Conservation (phyloP, 2,797 vertebrate genomes). For the Acanthurus leucopareius region DNA sequence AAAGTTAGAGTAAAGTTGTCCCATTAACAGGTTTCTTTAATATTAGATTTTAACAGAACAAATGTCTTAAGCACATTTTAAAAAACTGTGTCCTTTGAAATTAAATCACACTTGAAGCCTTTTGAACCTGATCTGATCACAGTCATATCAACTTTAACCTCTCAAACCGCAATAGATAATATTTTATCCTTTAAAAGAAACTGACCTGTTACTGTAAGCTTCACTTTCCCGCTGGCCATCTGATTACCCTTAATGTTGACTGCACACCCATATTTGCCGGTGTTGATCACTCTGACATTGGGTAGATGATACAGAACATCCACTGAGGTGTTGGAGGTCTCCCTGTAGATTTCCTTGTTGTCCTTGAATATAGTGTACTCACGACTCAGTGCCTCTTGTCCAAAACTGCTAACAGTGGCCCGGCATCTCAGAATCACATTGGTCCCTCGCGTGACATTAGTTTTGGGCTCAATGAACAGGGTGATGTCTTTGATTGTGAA, state of each 20-base stretch:
- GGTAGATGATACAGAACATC: slow-evolving; percentile 58
- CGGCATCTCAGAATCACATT: slow-evolving; percentile 76
- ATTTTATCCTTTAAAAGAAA: neutral
- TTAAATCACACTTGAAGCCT: no score
- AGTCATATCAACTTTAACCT: no score
- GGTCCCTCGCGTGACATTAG: slow-evolving; percentile 65
- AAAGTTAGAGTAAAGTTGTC: no score
- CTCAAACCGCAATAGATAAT: no score
- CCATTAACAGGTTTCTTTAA: no score
- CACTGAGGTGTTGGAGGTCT: slow-evolving; percentile 44
- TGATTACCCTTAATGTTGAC: slow-evolving; percentile 27
- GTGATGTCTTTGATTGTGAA: slow-evolving; percentile 52
- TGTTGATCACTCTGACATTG: slow-evolving; percentile 65
- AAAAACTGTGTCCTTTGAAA: no score
- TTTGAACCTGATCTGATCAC: no score
- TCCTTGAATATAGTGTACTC: slow-evolving; percentile 78
- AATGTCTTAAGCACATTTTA: no score
- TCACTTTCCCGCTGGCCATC: neutral
- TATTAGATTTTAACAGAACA: no score
- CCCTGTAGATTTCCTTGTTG: slow-evolving; percentile 26
- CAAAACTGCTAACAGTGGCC: slow-evolving; percentile 37
- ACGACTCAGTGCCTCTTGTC: neutral
- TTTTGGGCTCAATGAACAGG: slow-evolving; percentile 71
- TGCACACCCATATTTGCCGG: slow-evolving; percentile 77
- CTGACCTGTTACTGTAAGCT: slow-evolving; percentile 80